Evolutionary conservation across 2,113 vertebrate genomes (phyloP).

Genomic region (Colaptes auratus): DNA sequence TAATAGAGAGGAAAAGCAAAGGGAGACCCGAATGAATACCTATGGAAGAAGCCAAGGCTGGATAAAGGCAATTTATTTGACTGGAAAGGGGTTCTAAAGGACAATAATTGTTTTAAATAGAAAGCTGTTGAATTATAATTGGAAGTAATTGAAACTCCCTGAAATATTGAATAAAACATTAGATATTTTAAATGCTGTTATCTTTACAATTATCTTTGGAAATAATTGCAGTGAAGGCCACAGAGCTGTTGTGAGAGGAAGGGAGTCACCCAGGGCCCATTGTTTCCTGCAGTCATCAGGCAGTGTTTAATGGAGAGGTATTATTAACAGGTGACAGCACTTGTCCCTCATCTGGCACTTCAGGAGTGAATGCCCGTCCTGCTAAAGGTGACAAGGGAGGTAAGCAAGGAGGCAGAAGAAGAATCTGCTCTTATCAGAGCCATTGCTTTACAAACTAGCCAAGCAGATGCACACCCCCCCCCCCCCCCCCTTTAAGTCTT

Average conservation of each 20-base stretch:
- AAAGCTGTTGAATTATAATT: constrained; percentile 79
- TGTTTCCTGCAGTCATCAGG: not conserved
- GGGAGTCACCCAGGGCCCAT: constrained; percentile 7
- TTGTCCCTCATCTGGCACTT: not conserved
- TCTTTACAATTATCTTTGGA: constrained; percentile 73
- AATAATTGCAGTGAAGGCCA: constrained; percentile 42
- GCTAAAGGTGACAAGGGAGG: not conserved
- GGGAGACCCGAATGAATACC: not conserved
- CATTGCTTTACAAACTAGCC: not conserved
- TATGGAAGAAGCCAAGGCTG: not conserved
- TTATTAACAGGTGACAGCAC: not conserved
- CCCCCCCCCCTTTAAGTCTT: not conserved
- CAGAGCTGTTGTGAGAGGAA: not conserved
- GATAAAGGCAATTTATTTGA: constrained; percentile 71
- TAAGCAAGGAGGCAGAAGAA: not conserved
- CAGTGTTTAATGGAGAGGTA: not conserved
- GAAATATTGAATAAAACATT: constrained; percentile 83
- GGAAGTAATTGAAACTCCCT: constrained; percentile 75
- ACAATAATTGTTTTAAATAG: constrained; percentile 78
- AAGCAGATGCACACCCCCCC: not conserved
- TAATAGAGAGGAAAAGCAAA: constrained; percentile 18
- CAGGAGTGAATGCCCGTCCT: not conserved
- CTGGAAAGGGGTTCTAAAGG: constrained; percentile 67
- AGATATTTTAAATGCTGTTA: constrained; percentile 74
- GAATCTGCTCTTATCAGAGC: constrained; percentile 12